These are phyloP conservation scores for Sisor rabdophorus DNA, from an alignment of 2,113 vertebrate species.

Conservation along the genomic window DNA sequence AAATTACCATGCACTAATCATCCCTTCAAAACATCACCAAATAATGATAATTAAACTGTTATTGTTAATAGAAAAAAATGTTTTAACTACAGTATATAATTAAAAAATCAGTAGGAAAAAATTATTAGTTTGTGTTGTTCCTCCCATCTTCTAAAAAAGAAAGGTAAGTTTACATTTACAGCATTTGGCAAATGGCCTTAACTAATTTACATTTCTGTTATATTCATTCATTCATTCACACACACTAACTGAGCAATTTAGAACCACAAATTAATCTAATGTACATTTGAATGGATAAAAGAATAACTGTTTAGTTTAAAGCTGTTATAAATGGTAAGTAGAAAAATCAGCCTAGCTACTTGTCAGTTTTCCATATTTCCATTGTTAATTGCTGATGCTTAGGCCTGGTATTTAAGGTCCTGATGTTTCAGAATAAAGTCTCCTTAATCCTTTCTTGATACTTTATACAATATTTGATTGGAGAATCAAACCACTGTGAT, in stretches of 20 bases:
- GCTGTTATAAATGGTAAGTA: background rate
- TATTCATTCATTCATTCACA: too few species aligned
- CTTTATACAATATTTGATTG: background rate
- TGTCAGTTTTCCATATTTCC: slow-evolving; percentile 24
- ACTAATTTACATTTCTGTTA: too few species aligned
- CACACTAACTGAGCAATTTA: too few species aligned
- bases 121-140: too few species aligned
- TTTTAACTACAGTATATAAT: too few species aligned
- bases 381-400: too few species aligned
- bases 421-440: background rate
- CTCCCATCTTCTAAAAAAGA: too few species aligned
- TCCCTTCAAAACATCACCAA: background rate
- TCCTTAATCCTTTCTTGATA: background rate
- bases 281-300: background rate
- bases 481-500: background rate
- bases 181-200: too few species aligned
- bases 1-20: background rate
- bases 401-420: background rate
- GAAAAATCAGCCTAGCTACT: background rate
- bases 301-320: background rate
- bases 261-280: too few species aligned
- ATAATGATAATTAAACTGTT: background rate
- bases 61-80: background rate
- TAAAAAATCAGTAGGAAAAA: too few species aligned
- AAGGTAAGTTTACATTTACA: too few species aligned